Percentiles rank a stretch among this genome's conserved stretches.
Conservation (phyloP, 2,797 vertebrate genomes). For the Hemibagrus guttatus region DNA sequence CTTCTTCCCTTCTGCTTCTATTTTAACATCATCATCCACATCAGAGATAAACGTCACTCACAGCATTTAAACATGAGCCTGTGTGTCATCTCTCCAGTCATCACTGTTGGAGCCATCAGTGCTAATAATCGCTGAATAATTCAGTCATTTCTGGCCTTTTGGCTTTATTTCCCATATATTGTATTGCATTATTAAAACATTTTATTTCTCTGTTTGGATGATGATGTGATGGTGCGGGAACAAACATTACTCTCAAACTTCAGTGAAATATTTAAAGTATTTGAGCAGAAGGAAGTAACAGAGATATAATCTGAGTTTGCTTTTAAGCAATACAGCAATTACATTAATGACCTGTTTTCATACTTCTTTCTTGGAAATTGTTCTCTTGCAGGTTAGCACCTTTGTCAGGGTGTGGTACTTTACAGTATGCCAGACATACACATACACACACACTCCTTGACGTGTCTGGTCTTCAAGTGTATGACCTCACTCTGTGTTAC, state of each 20-base stretch:
- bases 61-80: neutral
- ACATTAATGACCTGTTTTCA: neutral
- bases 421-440: slow-evolving; percentile 20
- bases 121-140: neutral
- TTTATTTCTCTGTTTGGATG: neutral
- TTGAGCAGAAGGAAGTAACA: neutral
- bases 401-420: slow-evolving; percentile 36
- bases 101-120: neutral
- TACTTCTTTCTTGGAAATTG: neutral
- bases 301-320: neutral
- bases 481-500: slow-evolving; percentile 54
- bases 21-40: neutral
- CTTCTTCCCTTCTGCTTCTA: neutral
- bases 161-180: neutral
- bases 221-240: neutral
- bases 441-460: neutral
- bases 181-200: neutral
- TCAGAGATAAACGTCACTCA: neutral
- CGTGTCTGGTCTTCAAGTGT: slow-evolving; percentile 31
- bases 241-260: neutral
- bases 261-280: neutral
- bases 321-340: neutral
- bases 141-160: neutral
- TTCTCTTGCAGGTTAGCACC: neutral
- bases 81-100: neutral